phyloP scores from a whole-genome alignment of 1,140 invertebrate genomes.

The Dreissena rostriformis region DNA sequence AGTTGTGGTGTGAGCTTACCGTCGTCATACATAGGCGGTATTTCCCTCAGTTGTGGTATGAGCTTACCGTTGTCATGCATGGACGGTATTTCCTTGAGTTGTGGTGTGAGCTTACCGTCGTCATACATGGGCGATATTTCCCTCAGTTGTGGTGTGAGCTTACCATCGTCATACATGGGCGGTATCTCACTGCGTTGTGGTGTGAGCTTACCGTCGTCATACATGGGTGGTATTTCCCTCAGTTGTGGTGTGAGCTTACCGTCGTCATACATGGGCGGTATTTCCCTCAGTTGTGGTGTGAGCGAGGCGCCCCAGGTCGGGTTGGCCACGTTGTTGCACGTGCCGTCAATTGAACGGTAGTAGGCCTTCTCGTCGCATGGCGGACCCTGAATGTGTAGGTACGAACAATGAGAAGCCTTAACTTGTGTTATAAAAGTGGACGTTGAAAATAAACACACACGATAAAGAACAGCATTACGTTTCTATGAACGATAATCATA shows the following conservation, averaged over 20 bases:
- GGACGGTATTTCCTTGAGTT: conserved; percentile 31
- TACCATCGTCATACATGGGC: conserved; percentile 52
- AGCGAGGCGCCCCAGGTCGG: conserved; percentile 93
- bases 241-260: conserved; percentile 36
- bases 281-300: conserved; percentile 25
- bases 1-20: conserved; percentile 17
- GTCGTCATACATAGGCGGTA: conserved; percentile 52
- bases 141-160: conserved; percentile 1
- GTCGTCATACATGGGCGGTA: conserved; percentile 52
- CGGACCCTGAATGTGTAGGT: conserved; percentile 1
- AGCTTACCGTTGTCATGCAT: conserved; percentile 42
- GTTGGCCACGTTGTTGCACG: conserved; percentile 96
- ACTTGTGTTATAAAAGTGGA: background rate
- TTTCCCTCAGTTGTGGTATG: conserved; percentile 24
- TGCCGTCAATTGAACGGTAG: conserved; percentile 93
- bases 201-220: conserved; percentile 31
- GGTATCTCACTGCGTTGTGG: conserved; percentile 38
- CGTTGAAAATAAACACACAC: background rate
- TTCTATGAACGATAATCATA: background rate
- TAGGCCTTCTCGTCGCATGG: conserved; percentile 19
- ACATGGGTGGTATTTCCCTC: conserved; percentile 46
- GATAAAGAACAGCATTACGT: background rate
- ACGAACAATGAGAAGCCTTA: background rate
- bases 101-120: conserved; percentile 25
- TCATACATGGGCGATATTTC: conserved; percentile 51